A percentile compares a stretch with the other conserved stretches of the same genome.
phyloP scores from a whole-genome alignment of 2,888 invertebrate species.

The Netelia virgata region DNA sequence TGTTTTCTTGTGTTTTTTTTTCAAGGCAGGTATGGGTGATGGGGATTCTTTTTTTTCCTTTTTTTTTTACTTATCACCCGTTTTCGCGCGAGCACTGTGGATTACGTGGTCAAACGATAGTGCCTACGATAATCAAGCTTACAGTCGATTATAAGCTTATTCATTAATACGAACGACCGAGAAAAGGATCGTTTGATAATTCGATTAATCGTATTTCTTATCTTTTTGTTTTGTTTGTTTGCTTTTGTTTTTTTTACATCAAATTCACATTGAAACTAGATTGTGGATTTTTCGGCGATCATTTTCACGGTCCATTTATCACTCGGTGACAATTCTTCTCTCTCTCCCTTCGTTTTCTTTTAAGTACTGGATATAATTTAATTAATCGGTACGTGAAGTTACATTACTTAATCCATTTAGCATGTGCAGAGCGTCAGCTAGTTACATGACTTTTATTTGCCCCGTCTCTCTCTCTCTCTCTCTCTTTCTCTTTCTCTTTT shows the following conservation, averaged over 20 bases:
- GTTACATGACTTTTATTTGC: slow-evolving; percentile 22
- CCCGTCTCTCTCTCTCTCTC: not conserved
- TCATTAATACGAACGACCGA: slow-evolving; percentile 43
- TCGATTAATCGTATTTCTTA: not conserved
- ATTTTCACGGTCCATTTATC: slow-evolving; percentile 46
- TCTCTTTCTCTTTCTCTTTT: not conserved
- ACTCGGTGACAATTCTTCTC: slow-evolving; percentile 44
- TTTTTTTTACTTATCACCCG: slow-evolving; percentile 3
- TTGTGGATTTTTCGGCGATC: slow-evolving; percentile 17
- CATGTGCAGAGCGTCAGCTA: slow-evolving; percentile 53
- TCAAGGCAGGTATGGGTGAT: slow-evolving; percentile 54
- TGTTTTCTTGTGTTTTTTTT: slow-evolving; percentile 32
- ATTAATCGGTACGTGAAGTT: slow-evolving; percentile 69
- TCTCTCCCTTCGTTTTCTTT: slow-evolving; percentile 44
- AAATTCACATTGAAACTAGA: not conserved
- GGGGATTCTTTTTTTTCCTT: slow-evolving; percentile 1
- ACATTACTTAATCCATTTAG: slow-evolving; percentile 58
- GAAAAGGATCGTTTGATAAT: slow-evolving; percentile 44
- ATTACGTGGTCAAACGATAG: slow-evolving; percentile 39
- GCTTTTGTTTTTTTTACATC: not conserved
- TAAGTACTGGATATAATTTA: slow-evolving; percentile 77
- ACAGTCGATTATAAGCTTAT: slow-evolving; percentile 52
- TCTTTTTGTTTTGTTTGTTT: not conserved
- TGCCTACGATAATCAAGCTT: slow-evolving; percentile 56
- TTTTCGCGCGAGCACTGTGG: slow-evolving; percentile 40